Percentiles rank a stretch among this genome's conserved stretches.
Evolutionary conservation across 2,797 vertebrate species (phyloP).

Genomic region (Tangara arthus): DNA sequence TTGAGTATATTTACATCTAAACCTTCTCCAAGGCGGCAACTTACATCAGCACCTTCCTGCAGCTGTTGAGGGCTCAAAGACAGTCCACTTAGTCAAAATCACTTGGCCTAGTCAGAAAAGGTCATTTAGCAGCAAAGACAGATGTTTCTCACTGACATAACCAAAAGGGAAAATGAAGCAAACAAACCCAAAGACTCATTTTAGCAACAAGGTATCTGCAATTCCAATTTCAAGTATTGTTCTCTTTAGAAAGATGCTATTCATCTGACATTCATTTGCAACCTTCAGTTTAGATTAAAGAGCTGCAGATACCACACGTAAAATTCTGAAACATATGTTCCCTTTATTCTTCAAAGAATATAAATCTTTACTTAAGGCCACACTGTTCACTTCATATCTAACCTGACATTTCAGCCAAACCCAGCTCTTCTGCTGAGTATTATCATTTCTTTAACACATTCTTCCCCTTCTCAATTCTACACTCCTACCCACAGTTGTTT

Average conservation of each 20-base stretch:
- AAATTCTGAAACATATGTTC: background rate
- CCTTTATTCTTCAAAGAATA: background rate
- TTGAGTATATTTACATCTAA: background rate
- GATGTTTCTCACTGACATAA: constrained; percentile 29
- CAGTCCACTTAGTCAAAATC: constrained; percentile 2
- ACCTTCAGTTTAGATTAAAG: background rate
- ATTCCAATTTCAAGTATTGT: background rate
- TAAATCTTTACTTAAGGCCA: constrained; percentile 1
- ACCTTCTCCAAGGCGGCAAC: background rate
- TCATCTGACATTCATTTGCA: background rate
- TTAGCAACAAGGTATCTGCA: background rate
- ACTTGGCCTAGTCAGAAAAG: constrained; percentile 13
- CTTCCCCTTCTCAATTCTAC: background rate
- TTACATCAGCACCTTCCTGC: background rate
- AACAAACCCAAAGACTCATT: background rate
- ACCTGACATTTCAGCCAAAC: constrained; percentile 16
- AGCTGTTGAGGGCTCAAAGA: constrained; percentile 25
- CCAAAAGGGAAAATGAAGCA: background rate
- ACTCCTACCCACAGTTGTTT: background rate
- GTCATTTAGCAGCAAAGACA: constrained; percentile 34
- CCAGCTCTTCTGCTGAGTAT: background rate
- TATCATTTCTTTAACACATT: background rate
- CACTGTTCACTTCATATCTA: background rate
- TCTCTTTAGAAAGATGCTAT: background rate
- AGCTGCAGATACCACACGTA: background rate